Evolutionary conservation across 2,113 vertebrate species (phyloP).

Genomic region (Dromas ardeola): DNA sequence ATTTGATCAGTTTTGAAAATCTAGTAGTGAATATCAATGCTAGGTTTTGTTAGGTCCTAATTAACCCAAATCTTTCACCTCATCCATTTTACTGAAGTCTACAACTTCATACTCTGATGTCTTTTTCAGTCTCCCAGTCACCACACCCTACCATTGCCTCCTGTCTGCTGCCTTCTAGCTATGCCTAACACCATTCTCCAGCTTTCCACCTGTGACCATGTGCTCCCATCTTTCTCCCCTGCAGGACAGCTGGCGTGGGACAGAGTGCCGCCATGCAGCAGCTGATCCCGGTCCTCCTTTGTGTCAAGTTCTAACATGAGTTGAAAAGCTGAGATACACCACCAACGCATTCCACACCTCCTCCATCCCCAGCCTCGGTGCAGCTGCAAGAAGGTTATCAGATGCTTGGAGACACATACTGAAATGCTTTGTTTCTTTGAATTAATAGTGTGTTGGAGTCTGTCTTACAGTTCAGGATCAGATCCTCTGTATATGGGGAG

Average conservation of each 20-base stretch:
- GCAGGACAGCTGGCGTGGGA: background rate
- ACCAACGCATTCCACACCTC: background rate
- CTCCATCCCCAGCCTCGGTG: rapidly evolving
- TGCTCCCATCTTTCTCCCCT: background rate
- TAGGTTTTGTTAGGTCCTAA: background rate
- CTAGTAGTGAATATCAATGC: background rate
- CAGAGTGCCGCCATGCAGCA: background rate
- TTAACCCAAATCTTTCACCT: background rate
- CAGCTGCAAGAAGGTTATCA: background rate
- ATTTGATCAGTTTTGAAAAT: background rate
- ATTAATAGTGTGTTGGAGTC: background rate
- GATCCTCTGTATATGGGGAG: background rate
- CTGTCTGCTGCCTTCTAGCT: background rate
- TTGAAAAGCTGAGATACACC: background rate
- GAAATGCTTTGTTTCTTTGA: background rate
- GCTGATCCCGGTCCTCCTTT: background rate
- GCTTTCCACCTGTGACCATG: background rate
- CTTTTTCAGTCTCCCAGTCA: background rate
- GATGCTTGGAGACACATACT: background rate
- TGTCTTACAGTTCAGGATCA: background rate
- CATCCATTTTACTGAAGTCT: background rate
- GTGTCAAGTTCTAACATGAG: background rate
- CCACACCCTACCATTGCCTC: background rate
- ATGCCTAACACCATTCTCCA: background rate
- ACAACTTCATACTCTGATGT: background rate